Evolutionary conservation across 2,797 vertebrate species (phyloP), one percentile per base, ranked within the genome.

Genomic region (Myotis pilosus): DNA sequence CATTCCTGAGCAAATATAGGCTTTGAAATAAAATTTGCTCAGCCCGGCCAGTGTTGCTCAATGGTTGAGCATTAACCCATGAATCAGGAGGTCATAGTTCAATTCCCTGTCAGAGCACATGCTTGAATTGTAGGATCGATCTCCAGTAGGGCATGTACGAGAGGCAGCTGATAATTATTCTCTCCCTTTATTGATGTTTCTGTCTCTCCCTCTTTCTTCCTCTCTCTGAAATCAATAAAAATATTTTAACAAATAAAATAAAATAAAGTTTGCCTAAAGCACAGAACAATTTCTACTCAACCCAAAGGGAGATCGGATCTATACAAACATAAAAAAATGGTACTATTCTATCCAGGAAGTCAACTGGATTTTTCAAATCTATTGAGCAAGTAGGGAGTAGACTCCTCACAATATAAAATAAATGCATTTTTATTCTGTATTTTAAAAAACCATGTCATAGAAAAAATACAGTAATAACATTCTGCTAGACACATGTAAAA

Each of bases 21-120:
- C 16, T 88, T 92, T 84, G 71, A 80, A 93, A 66, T 76, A 44
- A 94, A 86, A 78, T 74, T 57, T 62, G 12, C 60, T 62, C 25
- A 30, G 28, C 6, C 28, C 60, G 30, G 60, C 28, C 60, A 62
- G 60, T 62, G 13, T 30, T 0, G 60, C 12, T 16, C 60, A 62
- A 30, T 62, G 60, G 60, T 15, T 62, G 60, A 62, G 60, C 28
- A 62, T 30, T 62, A 62, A 15, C 28, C 60, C 60, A 62, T 62
- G 60, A 30, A 62, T 62, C 60, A 62, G 60, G 28, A 30, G 28
- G 25, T 62, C 60, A 62, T 12, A 62, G 25, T 62, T 62, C 13
- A 62, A 30, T 62, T 62, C 60, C 28, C 60, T 30, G 60, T 62
- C 60, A 15, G 25, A 62, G 60, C 60, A 62, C 13, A 62, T 62